These are phyloP conservation scores for Chloropsis cyanopogon DNA, from an alignment of 2,113 vertebrate genomes.

Conservation along the genomic window DNA sequence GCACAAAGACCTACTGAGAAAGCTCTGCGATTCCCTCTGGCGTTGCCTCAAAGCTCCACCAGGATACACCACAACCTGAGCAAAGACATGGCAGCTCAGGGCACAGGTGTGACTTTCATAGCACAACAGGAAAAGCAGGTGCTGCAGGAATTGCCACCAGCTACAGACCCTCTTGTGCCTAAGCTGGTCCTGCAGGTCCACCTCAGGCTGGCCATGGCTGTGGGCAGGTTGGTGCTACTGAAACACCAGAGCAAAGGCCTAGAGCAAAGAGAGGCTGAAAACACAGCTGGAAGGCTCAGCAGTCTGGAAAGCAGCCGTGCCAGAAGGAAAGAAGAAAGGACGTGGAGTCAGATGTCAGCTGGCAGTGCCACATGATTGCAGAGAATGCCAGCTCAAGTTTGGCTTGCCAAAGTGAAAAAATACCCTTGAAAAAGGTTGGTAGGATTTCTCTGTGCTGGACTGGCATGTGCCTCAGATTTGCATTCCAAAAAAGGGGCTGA, in stretches of 20 bases:
- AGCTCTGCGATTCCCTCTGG: neutral
- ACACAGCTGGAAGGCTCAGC: neutral
- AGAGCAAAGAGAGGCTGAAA: neutral
- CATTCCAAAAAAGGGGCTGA: neutral
- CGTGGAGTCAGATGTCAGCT: neutral
- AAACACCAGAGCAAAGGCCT: neutral
- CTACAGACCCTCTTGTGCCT: neutral
- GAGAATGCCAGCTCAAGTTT: neutral
- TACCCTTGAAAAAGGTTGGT: neutral
- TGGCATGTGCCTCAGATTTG: neutral
- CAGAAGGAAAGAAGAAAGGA: neutral
- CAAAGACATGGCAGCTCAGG: accelerated
- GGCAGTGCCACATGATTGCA: neutral
- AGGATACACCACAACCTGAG: neutral
- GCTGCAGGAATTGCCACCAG: neutral
- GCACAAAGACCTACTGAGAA: neutral
- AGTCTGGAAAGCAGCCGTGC: neutral
- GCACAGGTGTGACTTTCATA: neutral
- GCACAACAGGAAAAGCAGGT: neutral
- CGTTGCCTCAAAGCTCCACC: neutral
- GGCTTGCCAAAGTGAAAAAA: neutral
- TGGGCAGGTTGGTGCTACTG: neutral
- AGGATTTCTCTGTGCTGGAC: neutral
- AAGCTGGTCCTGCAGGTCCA: neutral
- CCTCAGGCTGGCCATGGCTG: accelerated